Evolutionary conservation across 2,113 vertebrate species (phyloP), one percentile per base, ranked within the genome.

Genomic region (Myrmophylax atrothorax): DNA sequence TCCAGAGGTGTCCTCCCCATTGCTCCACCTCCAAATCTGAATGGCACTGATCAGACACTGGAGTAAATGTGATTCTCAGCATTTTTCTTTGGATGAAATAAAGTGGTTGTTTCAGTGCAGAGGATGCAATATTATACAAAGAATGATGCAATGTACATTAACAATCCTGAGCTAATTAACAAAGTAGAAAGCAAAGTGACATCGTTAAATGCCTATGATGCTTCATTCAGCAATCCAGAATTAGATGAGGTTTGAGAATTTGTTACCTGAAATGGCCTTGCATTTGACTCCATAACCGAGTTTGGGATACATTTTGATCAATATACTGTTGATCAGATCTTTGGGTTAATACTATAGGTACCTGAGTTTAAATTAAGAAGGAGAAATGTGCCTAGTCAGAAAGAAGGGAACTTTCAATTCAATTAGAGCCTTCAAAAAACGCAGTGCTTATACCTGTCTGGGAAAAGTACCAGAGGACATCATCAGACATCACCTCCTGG

Each of bases 1-100:
- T 37, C 25, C 31, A 76, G n/a, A 73, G 22, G 14, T 0, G 0
- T 17, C 14, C 5, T 23, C 28, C 25, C 3, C 14, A 33, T 10
- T 19, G 5, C 26, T 56, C 46, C 26, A 87, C n/a, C 50, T 87
- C 24, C 64, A 66, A 47, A 37, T 60, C 52, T 7, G 7, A 73
- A 24, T 0, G 1, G 28, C 29, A 12, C 20, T 68, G 33, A 11
- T 50, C 20, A 63, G 37, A 80, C 22, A 7, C 5, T 17, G 22
- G 31, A n/a, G 50, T 35, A n/a, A 79, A 42, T 31, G 18, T 14
- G 26, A 29, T 68, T 68, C 35, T 60, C 49, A 38, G 53, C 52
- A 18, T 10, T n/a, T 81, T 53, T 64, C 11, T 4, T 2, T 44
- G 28, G 18, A 18, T 52, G 55, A 18, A 56, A 18, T 29, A 44